Evolutionary conservation across 1,140 invertebrate species (phyloP).

Genomic region (Agrilus planipennis): DNA sequence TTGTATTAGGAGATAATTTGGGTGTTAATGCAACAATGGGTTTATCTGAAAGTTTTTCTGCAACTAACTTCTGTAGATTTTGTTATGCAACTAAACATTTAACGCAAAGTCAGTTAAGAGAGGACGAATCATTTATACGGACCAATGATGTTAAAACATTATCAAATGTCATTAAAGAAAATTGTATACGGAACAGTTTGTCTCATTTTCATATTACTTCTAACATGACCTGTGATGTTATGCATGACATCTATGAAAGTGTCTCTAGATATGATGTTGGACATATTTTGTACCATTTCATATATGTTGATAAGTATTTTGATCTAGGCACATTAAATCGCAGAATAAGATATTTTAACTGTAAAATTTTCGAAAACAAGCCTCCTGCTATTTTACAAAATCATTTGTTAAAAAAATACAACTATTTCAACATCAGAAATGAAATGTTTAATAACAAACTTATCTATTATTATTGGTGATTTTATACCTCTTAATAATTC

Average conservation of each 20-base stretch:
- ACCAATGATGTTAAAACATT: no score
- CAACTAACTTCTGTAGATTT: no score
- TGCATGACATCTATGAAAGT: slow-evolving; percentile 32
- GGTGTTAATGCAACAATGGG: no score
- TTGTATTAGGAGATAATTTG: no score
- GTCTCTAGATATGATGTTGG: slow-evolving; percentile 25
- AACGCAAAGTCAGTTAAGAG: no score
- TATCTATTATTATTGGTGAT: neutral
- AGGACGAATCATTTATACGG: no score
- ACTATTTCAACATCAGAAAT: neutral
- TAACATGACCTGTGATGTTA: slow-evolving; percentile 26
- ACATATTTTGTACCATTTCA: slow-evolving; percentile 22
- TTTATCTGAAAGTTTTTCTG: no score
- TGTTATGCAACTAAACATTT: no score
- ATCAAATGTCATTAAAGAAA: neutral
- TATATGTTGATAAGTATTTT: slow-evolving; percentile 5
- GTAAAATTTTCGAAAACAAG: neutral
- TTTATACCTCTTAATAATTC: neutral
- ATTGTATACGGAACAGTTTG: slow-evolving; percentile 7
- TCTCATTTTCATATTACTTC: slow-evolving; percentile 25
- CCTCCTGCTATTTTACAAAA: neutral
- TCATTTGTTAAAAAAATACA: neutral
- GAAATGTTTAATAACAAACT: neutral
- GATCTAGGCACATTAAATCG: neutral
- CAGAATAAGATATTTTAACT: neutral